Percentiles rank a stretch among this genome's conserved stretches.
These are phyloP conservation scores for Gorsachius magnificus DNA, from an alignment of 2,797 vertebrate genomes.

Conservation along the genomic window DNA sequence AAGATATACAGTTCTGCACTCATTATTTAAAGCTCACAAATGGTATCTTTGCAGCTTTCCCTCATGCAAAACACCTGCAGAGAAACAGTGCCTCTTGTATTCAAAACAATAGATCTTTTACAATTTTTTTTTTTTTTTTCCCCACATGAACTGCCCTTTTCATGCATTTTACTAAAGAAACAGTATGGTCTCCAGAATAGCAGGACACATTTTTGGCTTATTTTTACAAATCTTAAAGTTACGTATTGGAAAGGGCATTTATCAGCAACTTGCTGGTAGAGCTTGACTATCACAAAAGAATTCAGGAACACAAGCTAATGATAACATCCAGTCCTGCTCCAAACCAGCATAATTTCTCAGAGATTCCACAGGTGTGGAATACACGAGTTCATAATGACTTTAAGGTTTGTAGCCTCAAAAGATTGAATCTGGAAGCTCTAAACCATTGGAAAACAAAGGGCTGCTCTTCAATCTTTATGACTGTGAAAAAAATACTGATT, in stretches of 20 bases:
- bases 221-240: not conserved
- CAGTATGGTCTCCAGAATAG: not conserved
- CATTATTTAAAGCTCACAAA: not conserved
- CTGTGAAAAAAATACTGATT: not conserved
- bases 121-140: not conserved
- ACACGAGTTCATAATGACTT: not conserved
- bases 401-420: not conserved
- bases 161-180: not conserved
- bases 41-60: not conserved
- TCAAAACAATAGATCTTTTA: not conserved
- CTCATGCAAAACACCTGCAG: not conserved
- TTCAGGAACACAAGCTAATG: not conserved
- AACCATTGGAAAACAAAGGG: not conserved
- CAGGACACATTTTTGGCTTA: not conserved
- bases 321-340: not conserved
- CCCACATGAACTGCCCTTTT: not conserved
- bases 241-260: not conserved
- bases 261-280: not conserved
- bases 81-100: not conserved
- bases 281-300: not conserved
- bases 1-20: not conserved
- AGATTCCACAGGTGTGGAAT: not conserved
- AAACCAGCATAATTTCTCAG: not conserved
- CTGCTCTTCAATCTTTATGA: not conserved
- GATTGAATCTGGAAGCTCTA: not conserved